phyloP scores from a whole-genome alignment of 2,113 vertebrate species.

The Toxotes jaculatrix region DNA sequence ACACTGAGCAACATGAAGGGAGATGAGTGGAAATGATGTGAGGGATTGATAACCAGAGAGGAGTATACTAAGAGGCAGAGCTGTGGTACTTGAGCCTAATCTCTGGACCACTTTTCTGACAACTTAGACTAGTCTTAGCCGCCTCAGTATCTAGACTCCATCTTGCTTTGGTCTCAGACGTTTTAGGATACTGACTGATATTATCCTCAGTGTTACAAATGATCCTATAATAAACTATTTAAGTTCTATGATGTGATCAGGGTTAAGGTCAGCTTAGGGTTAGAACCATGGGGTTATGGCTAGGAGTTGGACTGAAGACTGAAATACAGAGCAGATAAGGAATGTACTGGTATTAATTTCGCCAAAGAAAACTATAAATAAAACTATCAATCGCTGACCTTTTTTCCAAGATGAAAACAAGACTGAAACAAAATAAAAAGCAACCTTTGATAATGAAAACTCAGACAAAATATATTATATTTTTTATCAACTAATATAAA shows the following conservation, averaged over 20 bases:
- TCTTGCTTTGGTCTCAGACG: background rate
- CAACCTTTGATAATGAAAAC: no score
- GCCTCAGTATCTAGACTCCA: conserved; percentile 6
- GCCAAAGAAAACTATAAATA: no score
- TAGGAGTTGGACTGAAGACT: background rate
- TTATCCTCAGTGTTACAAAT: conserved; percentile 5
- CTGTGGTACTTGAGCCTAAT: conserved; percentile 22
- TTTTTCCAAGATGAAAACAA: no score
- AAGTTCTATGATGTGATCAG: background rate
- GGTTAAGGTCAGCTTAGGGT: background rate
- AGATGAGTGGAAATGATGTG: conserved; percentile 28
- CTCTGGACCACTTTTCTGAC: conserved; percentile 32
- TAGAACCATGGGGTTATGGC: background rate
- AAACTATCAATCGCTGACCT: no score
- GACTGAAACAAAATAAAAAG: no score
- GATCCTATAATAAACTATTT: background rate
- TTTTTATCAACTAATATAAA: background rate
- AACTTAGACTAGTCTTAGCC: conserved; percentile 8
- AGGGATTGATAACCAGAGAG: conserved; percentile 21
- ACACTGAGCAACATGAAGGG: conserved; percentile 14
- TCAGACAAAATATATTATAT: no score
- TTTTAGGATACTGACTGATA: background rate
- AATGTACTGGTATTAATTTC: no score
- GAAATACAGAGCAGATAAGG: background rate
- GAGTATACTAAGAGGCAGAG: conserved; percentile 5